Conservation (phyloP, 2,888 invertebrate genomes). For the Acholoe squamosa region DNA sequence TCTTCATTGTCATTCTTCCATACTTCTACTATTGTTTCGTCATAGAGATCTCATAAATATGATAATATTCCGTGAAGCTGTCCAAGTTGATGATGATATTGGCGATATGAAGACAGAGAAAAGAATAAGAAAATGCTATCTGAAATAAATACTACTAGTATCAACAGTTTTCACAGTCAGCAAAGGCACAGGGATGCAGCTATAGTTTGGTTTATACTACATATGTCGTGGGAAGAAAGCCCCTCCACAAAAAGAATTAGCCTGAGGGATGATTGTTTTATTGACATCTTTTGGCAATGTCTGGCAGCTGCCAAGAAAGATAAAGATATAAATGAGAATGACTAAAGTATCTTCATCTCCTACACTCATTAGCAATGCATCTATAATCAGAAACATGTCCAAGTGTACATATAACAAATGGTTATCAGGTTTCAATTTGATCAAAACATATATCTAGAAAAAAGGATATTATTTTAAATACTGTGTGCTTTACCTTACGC, state of each 20-base stretch:
- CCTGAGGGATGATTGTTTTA: constrained; percentile 26
- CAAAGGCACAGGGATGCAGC: too few species aligned
- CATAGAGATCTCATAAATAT: background rate
- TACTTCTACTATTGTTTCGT: constrained; percentile 17
- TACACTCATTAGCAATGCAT: background rate
- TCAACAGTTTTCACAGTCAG: too few species aligned
- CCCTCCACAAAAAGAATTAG: background rate
- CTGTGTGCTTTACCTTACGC: background rate
- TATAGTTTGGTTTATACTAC: too few species aligned
- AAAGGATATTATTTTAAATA: background rate
- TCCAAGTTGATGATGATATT: background rate
- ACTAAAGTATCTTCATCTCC: background rate
- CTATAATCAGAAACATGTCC: background rate
- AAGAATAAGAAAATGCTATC: too few species aligned
- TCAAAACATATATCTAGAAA: background rate
- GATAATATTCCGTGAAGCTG: background rate
- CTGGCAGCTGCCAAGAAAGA: constrained; percentile 23
- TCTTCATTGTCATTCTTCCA: background rate
- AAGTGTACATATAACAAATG: background rate
- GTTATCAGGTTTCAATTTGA: background rate
- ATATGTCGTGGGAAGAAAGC: background rate
- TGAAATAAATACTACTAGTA: too few species aligned
- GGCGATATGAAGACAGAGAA: too few species aligned
- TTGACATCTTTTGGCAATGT: background rate
- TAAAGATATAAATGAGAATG: constrained; percentile 25